phyloP scores from a whole-genome alignment of 2,113 vertebrate species.

The Myxocyprinus asiaticus region DNA sequence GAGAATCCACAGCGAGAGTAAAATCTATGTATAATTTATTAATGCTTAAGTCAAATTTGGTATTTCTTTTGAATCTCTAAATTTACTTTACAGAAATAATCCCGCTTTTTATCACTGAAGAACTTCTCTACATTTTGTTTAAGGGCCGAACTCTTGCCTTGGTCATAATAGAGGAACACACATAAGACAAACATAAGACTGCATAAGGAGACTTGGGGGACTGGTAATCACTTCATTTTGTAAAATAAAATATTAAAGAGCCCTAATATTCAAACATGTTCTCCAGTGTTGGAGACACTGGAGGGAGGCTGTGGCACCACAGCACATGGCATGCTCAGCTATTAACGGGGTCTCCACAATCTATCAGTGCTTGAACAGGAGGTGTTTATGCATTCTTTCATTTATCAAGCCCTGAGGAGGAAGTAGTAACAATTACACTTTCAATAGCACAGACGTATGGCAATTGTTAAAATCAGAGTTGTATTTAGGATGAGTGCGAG shows the following conservation, averaged over 20 bases:
- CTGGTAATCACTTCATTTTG: conserved; percentile 50
- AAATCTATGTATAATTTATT: conserved; percentile 39
- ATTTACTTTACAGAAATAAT: not conserved
- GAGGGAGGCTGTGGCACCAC: conserved; percentile 27
- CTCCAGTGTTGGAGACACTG: conserved; percentile 43
- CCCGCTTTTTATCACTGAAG: no score
- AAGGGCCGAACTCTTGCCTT: no score
- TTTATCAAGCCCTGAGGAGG: conserved; percentile 32
- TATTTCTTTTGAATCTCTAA: not conserved
- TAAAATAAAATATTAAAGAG: conserved; percentile 70
- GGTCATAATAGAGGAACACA: conserved; percentile 1
- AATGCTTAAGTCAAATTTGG: conserved; percentile 3
- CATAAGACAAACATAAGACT: conserved; percentile 4
- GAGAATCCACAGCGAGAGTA: conserved; percentile 27
- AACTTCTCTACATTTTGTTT: no score
- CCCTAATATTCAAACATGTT: conserved; percentile 72
- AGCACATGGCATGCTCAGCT: conserved; percentile 22
- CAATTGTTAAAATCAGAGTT: conserved; percentile 46
- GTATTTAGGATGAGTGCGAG: conserved; percentile 30
- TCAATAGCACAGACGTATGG: conserved; percentile 54
- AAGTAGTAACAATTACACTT: conserved; percentile 62
- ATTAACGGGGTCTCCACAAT: conserved; percentile 9
- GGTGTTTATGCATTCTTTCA: not conserved
- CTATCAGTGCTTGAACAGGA: not conserved
- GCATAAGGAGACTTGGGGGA: not conserved